Base-by-base conservation (phyloP, 2,797 vertebrate species). In the Clarias laeviceps region DNA sequence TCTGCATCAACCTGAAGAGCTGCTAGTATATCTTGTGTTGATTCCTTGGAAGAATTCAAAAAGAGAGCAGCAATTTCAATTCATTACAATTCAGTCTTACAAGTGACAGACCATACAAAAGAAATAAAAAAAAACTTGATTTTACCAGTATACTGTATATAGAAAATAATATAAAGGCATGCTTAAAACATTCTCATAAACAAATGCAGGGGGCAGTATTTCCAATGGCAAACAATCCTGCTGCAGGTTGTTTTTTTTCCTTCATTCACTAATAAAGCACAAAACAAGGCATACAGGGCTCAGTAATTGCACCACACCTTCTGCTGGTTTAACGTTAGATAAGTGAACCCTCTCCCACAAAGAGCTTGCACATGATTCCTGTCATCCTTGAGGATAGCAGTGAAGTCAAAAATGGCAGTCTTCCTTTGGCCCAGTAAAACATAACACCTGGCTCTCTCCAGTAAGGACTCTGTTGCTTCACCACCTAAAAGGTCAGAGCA, bases 351-450 rank as follows among this genome's bases (percentile, higher is more conserved):
- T 90, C 97, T 94, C 17, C 97, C 97, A 9, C 97, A 97, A 83
- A 98, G 95, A 0, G 97, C 97, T 65, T 91, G 94, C 17, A 95
- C 93, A 0, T 98, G 96, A 61, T 91, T 87, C 0, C 96, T 96
- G 4, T 96, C 91, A 20, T 95, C 94, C 89, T 94, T 97, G 12
- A 99, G 93, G 86, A 97, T 91, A 4, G 96, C 90, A 69, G 95
- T 97, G 89, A 97, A 97, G 89, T 99, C 98, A 90, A 97, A 98
- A 92, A 99, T 95, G 1, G 98, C 97, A 0, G 97, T 99, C 94
- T 97, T 99, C 91, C 94, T 94, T 91, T 97, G 98, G 59, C 97
- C 97, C 65, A 98, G 94, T 84, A 91, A 88, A 59, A 93, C 96
- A 0, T 99, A 99, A 84, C 98, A 99, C 65, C 89, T 94, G 0